Conservation (phyloP, 2,113 vertebrate genomes). For the Pardalotus punctatus region DNA sequence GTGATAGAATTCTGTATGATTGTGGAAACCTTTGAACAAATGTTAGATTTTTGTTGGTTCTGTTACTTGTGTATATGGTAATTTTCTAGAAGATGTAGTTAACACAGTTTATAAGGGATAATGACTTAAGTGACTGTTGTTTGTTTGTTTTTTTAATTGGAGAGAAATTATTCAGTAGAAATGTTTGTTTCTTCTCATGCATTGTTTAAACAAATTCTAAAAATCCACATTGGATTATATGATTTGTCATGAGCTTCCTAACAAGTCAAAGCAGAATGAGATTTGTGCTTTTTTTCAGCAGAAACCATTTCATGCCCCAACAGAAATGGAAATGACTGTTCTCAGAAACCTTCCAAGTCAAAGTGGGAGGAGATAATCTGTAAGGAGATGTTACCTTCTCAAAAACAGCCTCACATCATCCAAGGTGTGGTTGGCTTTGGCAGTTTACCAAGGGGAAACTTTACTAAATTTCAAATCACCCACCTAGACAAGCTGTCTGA, state of each 20-base stretch:
- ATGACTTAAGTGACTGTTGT: neutral
- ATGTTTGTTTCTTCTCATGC: conserved; percentile 11
- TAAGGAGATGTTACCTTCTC: conserved; percentile 33
- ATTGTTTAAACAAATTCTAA: conserved; percentile 22
- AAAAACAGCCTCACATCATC: conserved; percentile 43
- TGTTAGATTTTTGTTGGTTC: neutral
- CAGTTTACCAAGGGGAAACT: conserved; percentile 36
- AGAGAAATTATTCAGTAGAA: neutral
- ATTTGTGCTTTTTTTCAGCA: conserved; percentile 2
- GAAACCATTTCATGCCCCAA: conserved; percentile 59
- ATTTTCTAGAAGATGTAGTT: neutral
- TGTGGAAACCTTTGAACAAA: conserved; percentile 4
- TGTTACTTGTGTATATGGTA: neutral
- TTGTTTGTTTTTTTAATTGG: neutral
- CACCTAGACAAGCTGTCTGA: conserved; percentile 1
- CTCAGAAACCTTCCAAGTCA: neutral
- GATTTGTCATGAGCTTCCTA: conserved; percentile 26
- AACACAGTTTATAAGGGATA: neutral
- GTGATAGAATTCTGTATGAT: neutral
- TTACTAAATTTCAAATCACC: conserved; percentile 22
- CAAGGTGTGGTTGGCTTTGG: conserved; percentile 55
- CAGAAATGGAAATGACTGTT: conserved; percentile 56
- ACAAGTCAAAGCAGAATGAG: conserved; percentile 50
- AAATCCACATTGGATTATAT: neutral
- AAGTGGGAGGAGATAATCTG: conserved; percentile 45